Conservation (phyloP, 2,797 vertebrate genomes). For the Melanotaenia trifasciata region DNA sequence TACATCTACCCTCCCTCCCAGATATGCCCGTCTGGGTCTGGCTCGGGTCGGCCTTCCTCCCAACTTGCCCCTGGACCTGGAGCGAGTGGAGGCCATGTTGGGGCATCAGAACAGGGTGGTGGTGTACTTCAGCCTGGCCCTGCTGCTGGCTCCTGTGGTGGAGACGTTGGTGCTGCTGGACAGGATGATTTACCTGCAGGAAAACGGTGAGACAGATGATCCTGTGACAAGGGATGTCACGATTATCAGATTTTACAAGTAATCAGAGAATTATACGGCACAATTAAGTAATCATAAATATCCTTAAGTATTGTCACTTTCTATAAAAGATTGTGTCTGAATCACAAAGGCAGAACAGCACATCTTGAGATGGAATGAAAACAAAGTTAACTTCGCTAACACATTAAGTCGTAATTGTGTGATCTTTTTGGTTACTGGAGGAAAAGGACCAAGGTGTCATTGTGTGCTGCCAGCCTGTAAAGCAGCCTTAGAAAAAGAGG, state of each 20-base stretch:
- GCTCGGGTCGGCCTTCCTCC: conserved; percentile 85
- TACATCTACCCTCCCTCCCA: conserved; percentile 45
- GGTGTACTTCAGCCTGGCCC: conserved; percentile 89
- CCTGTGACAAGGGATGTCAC: neutral
- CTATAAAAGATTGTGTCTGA: neutral
- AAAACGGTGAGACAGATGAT: conserved; percentile 83
- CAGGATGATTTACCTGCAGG: conserved; percentile 90
- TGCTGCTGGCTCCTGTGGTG: conserved; percentile 89
- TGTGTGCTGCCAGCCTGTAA: too few species aligned
- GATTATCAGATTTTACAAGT: neutral
- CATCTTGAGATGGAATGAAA: too few species aligned
- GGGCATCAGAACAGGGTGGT: conserved; percentile 88
- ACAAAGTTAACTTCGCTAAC: neutral
- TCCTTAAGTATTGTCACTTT: neutral
- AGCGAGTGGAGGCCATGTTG: conserved; percentile 79
- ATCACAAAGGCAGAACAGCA: neutral
- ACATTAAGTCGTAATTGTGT: neutral
- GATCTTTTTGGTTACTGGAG: too few species aligned
- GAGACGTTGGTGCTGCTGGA: conserved; percentile 94
- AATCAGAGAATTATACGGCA: neutral
- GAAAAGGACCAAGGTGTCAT: too few species aligned
- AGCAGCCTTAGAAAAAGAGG: too few species aligned
- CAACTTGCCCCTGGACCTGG: conserved; percentile 68
- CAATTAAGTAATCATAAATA: neutral
- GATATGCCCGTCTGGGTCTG: conserved; percentile 89